A percentile compares a stretch with the other conserved stretches of the same genome.
Evolutionary conservation across 2,797 vertebrate genomes (phyloP).

Genomic region (Ataeniobius toweri): DNA sequence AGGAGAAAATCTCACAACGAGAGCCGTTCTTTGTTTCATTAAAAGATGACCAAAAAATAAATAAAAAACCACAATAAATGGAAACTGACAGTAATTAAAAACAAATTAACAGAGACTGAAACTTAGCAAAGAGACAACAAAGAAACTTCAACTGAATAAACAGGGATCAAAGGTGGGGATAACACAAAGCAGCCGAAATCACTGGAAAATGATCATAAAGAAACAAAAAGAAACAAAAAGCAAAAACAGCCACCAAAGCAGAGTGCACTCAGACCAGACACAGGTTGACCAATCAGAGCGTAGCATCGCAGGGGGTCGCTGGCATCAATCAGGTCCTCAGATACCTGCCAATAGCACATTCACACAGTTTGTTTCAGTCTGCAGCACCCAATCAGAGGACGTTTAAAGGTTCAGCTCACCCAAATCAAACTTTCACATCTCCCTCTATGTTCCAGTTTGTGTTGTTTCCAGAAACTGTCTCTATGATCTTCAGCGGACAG

Average conservation of each 20-base stretch:
- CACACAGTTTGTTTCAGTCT: constrained; percentile 5
- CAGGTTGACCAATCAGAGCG: constrained; percentile 29
- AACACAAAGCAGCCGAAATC: background rate
- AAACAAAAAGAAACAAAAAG: background rate
- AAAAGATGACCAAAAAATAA: background rate
- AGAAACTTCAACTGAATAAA: background rate
- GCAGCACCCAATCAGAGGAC: constrained; percentile 10
- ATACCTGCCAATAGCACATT: constrained; percentile 38
- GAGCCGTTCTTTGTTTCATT: too few species aligned
- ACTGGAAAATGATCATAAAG: background rate
- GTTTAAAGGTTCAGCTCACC: constrained; percentile 1
- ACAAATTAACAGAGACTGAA: background rate
- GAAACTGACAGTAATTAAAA: background rate
- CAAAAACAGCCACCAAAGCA: background rate
- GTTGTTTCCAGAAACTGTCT: background rate
- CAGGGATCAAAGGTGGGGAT: background rate
- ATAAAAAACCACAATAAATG: too few species aligned
- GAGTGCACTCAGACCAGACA: constrained; percentile 36
- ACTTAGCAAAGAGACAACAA: background rate
- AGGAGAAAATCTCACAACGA: background rate
- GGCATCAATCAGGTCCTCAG: constrained; percentile 38
- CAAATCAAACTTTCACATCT: background rate
- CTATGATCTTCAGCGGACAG: background rate
- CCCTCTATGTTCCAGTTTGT: background rate
- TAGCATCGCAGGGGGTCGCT: constrained; percentile 16